Evolutionary conservation across 2,888 invertebrate genomes (phyloP), one percentile per base, ranked within the genome.

Genomic region (Hypercompe scribonia): DNA sequence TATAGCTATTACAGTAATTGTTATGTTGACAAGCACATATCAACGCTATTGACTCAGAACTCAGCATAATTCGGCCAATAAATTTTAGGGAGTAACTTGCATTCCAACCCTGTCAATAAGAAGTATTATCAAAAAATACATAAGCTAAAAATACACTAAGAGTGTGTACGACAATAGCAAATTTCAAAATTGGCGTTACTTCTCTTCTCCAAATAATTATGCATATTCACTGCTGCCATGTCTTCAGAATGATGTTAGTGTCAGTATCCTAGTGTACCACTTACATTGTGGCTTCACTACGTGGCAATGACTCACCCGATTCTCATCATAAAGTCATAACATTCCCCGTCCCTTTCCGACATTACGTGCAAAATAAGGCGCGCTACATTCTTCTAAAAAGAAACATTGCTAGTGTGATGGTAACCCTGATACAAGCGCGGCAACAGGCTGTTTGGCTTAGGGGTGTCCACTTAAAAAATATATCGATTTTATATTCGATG

Each of bases 251-350:
- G 74, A 66, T 68, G 33, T 71, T 74, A 65, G 72, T 72, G 66
- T 82, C 61, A 72, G 75, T 73, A 81, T 77, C 73, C 77, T 74
- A 68, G 28, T 58, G 42, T 75, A 50, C 34, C 65, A 68, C 70
- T 72, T 73, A 76, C 66, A 75, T 28, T 76, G 78, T 80, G 70
- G 74, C 71, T 79, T 81, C 81, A 85, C 82, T 80, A 85, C 80
- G 74, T 82, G 79, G 77, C 84, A 84, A 81, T 85, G 85, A 85
- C 85, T 84, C 84, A 85, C 76, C 67, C 77, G 68, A 67, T 77
- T 80, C 82, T 84, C 78, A 76, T 81, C 78, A 82, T 78, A 75
- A 80, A 82, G 81, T 81, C 84, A 84, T 80, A 84, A 80, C 80
- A 81, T 78, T 50, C 21, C 21, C 36, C n/a, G 61, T 80, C 80